Percentiles rank a stretch among this genome's conserved stretches.
phyloP scores from a whole-genome alignment of 2,113 vertebrate genomes.

The Peucedramus taeniatus region DNA sequence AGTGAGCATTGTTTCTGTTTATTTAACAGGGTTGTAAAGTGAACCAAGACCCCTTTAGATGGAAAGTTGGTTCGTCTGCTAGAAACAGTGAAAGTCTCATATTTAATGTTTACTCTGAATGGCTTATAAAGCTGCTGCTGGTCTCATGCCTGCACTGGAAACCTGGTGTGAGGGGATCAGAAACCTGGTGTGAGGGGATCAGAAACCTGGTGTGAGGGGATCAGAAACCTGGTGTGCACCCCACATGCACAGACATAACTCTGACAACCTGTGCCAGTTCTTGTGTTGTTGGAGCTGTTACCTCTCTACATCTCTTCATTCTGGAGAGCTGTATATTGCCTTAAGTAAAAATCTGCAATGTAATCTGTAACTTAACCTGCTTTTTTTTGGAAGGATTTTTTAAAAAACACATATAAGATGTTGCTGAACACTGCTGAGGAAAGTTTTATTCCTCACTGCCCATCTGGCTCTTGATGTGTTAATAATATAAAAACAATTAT shows the following conservation, averaged over 20 bases:
- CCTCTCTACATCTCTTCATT: background rate
- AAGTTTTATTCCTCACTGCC: background rate
- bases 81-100: background rate
- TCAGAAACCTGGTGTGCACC: background rate
- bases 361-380: background rate
- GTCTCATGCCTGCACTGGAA: rapidly evolving
- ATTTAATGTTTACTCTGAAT: background rate
- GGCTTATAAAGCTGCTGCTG: background rate
- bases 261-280: background rate
- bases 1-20: background rate
- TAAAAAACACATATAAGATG: rapidly evolving
- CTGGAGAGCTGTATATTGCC: background rate
- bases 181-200: background rate
- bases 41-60: background rate
- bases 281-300: background rate
- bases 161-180: background rate
- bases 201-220: background rate
- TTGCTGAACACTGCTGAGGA: background rate
- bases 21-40: background rate
- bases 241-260: background rate
- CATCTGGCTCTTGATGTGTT: background rate
- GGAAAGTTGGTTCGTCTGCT: background rate
- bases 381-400: background rate
- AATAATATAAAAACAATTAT: slow-evolving; percentile 8
- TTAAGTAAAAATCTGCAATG: background rate